Evolutionary conservation across 2,888 invertebrate species (phyloP), one percentile per base, ranked within the genome.

Genomic region (Catocala fraxini): DNA sequence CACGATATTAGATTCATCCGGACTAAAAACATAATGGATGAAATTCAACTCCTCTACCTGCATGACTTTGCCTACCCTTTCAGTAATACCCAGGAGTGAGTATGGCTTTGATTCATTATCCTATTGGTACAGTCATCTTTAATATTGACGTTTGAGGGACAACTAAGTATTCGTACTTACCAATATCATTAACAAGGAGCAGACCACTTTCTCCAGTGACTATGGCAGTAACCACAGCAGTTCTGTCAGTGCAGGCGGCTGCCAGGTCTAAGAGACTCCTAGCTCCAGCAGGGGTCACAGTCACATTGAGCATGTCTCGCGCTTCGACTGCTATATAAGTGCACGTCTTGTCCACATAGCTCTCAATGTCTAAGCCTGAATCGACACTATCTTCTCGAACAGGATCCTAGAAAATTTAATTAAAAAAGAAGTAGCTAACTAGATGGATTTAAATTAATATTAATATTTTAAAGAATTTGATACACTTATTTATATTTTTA

Each of bases 251-350:
- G 64, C 86, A 79, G 6, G 89, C 89, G 0, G 75, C 78, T 0
- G 82, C 72, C 47, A 91, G 76, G 39, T 89, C 85, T 7, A 94
- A 91, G 48, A 96, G 77, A 5, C 95, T 95, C 57, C 95, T 92
- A 5, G 97, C 95, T 91, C 95, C 80, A 89, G 95, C 68, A 3
- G 97, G 96, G 0, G 97, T 97, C 35, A 97, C 80, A 0, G 97
- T 97, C 1, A 97, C 76, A 73, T 96, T 95, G 4, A 97, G 89
- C 49, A 94, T 90, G 67, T 97, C 96, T 54, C 95, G 95, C 0
- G 97, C 96, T 69, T 96, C 96, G 4, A 97, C 80, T 55, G 97
- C 91, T 6, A 97, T 79, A 84, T 97, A 97, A 0, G 96, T 96
- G 51, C 97, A 96, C 51, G 89, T 74, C 9, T 89, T 89, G 52